phyloP scores from a whole-genome alignment of 2,113 vertebrate genomes.

The Ia io region DNA sequence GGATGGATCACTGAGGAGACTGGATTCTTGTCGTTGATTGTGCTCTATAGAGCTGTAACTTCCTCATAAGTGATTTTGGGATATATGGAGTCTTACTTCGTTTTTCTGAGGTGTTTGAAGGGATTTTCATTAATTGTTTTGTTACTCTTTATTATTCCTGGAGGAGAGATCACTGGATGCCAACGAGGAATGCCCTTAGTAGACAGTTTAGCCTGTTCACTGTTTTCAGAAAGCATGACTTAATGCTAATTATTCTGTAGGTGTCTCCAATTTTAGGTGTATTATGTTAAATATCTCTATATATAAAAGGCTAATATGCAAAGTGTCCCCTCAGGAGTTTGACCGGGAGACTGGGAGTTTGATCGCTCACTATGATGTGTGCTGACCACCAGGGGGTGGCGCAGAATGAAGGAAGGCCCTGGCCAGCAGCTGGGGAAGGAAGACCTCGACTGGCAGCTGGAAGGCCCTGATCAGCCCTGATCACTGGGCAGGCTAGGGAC shows the following conservation, averaged over 20 bases:
- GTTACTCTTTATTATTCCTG: conserved; percentile 62
- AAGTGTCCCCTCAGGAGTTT: no score
- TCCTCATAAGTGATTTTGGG: conserved; percentile 25
- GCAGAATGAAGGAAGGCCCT: no score
- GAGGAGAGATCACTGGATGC: conserved; percentile 44
- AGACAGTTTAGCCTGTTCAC: conserved; percentile 18
- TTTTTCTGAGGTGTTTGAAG: conserved; percentile 63
- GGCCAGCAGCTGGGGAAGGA: no score
- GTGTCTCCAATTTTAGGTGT: conserved; percentile 36
- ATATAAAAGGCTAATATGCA: no score
- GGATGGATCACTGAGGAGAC: neutral
- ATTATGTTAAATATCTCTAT: neutral
- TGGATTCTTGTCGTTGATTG: neutral
- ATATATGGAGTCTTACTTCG: conserved; percentile 22
- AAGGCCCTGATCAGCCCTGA: no score
- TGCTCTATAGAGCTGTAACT: neutral
- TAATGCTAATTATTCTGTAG: conserved; percentile 43
- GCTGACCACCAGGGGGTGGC: no score
- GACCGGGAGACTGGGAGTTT: no score
- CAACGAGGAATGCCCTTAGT: conserved; percentile 7
- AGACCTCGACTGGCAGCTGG: no score
- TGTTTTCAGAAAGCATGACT: conserved; percentile 41
- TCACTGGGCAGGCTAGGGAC: no score
- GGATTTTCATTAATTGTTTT: conserved; percentile 62
- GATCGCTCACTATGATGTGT: no score